Evolutionary conservation across 2,888 invertebrate species (phyloP).

Genomic region (Epicampocera succincta): DNA sequence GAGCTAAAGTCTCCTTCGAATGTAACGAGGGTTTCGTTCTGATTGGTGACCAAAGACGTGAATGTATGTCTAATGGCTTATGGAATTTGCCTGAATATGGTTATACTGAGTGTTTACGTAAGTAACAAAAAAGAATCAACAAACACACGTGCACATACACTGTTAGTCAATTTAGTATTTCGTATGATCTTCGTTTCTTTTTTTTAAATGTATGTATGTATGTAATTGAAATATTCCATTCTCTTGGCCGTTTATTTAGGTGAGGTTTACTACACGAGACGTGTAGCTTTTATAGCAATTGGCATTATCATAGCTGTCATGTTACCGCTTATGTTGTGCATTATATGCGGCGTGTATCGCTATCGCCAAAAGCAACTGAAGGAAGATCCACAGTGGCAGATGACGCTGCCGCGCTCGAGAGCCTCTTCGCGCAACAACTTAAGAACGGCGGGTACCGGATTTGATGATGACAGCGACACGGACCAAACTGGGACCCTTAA

Average conservation of each 20-base stretch:
- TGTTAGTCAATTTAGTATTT: slow-evolving; percentile 22
- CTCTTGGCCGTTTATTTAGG: slow-evolving; percentile 80
- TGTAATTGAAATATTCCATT: not conserved
- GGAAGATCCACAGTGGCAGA: slow-evolving; percentile 84
- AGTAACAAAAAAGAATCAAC: slow-evolving; percentile 83
- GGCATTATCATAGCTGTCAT: slow-evolving; percentile 88
- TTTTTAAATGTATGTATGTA: not conserved
- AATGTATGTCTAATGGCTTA: slow-evolving; percentile 89
- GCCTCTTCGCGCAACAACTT: slow-evolving; percentile 84
- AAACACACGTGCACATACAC: not conserved
- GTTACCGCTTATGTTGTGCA: slow-evolving; percentile 85
- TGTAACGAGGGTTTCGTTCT: slow-evolving; percentile 94
- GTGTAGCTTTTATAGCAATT: slow-evolving; percentile 88
- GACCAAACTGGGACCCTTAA: slow-evolving; percentile 84
- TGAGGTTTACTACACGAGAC: slow-evolving; percentile 87
- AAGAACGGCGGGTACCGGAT: slow-evolving; percentile 79
- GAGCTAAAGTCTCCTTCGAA: slow-evolving; percentile 93
- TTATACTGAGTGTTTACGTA: slow-evolving; percentile 94
- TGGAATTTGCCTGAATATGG: slow-evolving; percentile 94
- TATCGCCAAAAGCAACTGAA: slow-evolving; percentile 85
- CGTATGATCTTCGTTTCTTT: not conserved
- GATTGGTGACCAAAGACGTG: slow-evolving; percentile 91
- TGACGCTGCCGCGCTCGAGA: slow-evolving; percentile 84
- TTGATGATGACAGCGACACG: slow-evolving; percentile 83
- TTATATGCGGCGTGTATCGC: slow-evolving; percentile 85